phyloP scores from a whole-genome alignment of 2,797 vertebrate genomes.

The Choloepus didactylus region DNA sequence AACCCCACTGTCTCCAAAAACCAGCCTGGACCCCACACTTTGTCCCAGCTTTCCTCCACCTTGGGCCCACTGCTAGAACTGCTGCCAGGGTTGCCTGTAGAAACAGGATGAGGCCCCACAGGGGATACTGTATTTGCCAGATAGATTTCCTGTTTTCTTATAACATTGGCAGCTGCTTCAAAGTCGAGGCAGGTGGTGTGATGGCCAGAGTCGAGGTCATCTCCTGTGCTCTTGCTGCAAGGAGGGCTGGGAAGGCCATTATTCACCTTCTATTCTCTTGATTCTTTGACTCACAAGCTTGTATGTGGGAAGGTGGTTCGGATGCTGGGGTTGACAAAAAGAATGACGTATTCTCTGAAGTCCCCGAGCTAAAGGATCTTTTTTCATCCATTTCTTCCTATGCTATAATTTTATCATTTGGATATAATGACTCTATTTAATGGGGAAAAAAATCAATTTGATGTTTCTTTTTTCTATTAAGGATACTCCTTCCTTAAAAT shows the following conservation, averaged over 20 bases:
- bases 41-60: not conserved
- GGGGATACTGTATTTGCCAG: not conserved
- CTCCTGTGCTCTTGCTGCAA: too few species aligned
- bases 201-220: not conserved
- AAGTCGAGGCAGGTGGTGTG: not conserved
- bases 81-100: not conserved
- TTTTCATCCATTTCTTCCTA: not conserved
- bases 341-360: not conserved
- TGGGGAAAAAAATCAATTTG: not conserved
- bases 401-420: not conserved
- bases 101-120: not conserved
- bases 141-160: not conserved
- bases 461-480: not conserved
- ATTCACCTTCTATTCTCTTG: not conserved
- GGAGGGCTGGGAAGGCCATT: not conserved
- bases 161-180: not conserved
- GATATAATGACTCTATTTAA: conserved; percentile 45
- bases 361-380: not conserved
- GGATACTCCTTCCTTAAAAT: conserved; percentile 21
- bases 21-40: not conserved
- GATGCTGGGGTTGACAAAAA: not conserved
- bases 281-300: not conserved
- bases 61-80: not conserved
- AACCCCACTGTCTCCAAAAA: too few species aligned
- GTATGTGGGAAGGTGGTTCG: not conserved